These are phyloP conservation scores for Antitype chi DNA, from an alignment of 2,888 invertebrate genomes.

Conservation along the genomic window DNA sequence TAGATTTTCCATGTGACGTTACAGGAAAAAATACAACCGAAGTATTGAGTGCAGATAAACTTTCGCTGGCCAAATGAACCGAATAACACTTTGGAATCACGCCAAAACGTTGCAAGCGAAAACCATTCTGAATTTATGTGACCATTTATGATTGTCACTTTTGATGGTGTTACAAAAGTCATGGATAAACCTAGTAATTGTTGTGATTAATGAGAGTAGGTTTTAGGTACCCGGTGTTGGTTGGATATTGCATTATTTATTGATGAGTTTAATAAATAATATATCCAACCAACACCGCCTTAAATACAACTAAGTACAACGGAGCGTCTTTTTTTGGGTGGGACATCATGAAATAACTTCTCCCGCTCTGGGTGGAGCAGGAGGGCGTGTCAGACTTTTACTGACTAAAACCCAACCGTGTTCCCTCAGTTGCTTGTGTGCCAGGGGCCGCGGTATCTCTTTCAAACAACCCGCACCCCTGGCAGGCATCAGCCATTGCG, in stretches of 20 bases:
- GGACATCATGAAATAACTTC: too few species aligned
- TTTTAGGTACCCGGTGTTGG: not conserved
- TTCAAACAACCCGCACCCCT: too few species aligned
- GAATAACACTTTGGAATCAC: conserved; percentile 64
- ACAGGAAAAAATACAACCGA: conserved; percentile 55
- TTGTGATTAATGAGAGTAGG: not conserved
- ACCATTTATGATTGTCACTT: conserved; percentile 35
- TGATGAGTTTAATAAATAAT: too few species aligned
- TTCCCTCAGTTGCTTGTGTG: too few species aligned
- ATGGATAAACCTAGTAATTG: not conserved
- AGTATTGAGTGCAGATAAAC: conserved; percentile 66
- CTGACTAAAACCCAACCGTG: too few species aligned
- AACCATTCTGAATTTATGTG: conserved; percentile 46
- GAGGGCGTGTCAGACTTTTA: too few species aligned
- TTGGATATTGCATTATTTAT: not conserved
- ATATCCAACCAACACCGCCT: not conserved
- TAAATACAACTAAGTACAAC: not conserved
- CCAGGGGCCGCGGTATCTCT: too few species aligned
- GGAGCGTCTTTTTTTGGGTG: too few species aligned
- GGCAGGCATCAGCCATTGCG: too few species aligned
- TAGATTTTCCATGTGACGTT: conserved; percentile 44
- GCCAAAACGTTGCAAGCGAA: conserved; percentile 64
- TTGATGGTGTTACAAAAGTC: conserved; percentile 5
- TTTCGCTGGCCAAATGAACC: conserved; percentile 63
- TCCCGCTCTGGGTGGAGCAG: too few species aligned